A percentile compares a stretch with the other conserved stretches of the same genome.
Conservation (phyloP, 1,140 invertebrate species). For the Zophobas atratus region DNA sequence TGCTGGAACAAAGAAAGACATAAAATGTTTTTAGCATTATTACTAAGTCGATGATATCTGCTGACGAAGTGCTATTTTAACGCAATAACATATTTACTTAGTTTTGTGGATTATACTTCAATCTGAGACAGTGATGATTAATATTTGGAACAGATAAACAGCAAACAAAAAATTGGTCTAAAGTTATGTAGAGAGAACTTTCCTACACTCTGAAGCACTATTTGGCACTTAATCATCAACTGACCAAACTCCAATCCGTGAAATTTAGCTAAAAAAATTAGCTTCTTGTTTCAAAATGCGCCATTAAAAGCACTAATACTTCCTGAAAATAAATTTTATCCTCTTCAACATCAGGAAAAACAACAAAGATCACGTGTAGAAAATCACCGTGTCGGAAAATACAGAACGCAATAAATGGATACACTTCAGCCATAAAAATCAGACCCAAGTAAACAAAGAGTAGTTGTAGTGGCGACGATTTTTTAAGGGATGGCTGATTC, state of each 20-base stretch:
- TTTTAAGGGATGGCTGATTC: conserved; percentile 23
- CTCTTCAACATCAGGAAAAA: background rate
- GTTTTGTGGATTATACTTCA: no score
- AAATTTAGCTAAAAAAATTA: background rate
- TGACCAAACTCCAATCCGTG: no score
- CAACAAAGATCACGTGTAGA: conserved; percentile 5
- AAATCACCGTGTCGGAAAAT: conserved; percentile 13
- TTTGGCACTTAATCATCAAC: no score
- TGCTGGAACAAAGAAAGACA: background rate
- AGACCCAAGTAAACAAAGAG: conserved; percentile 40
- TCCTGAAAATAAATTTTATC: background rate
- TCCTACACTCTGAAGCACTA: no score
- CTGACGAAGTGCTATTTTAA: no score
- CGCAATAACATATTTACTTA: no score
- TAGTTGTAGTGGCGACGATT: conserved; percentile 4
- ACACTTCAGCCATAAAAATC: conserved; percentile 44
- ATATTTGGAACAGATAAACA: no score
- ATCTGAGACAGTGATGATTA: no score
- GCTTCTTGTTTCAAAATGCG: background rate
- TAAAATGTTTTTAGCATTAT: background rate
- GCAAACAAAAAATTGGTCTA: no score
- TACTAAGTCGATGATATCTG: no score
- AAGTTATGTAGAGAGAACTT: no score
- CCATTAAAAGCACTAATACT: background rate
- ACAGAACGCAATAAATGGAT: conserved; percentile 32